These are phyloP conservation scores for Cyclophora albipunctata DNA, from an alignment of 2,888 invertebrate genomes.

Conservation along the genomic window DNA sequence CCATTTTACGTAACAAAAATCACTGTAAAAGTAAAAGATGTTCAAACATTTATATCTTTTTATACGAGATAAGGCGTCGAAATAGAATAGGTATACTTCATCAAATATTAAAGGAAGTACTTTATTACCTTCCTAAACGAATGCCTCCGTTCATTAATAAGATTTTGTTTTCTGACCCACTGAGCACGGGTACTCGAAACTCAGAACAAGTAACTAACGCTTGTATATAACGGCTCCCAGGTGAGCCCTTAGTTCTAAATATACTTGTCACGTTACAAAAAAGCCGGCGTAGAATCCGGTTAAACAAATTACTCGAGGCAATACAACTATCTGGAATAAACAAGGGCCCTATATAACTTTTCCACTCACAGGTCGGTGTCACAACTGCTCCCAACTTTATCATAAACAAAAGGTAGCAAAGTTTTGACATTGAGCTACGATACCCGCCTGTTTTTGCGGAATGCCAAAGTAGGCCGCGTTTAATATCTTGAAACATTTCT, in stretches of 20 bases:
- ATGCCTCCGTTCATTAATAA: no score
- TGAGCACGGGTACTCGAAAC: no score
- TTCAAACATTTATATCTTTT: no score
- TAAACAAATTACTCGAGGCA: conserved; percentile 30
- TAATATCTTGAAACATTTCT: conserved; percentile 19
- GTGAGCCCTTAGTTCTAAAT: conserved; percentile 4
- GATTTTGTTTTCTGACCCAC: no score
- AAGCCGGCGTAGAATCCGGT: conserved; percentile 21
- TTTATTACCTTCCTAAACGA: no score
- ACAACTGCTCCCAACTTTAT: conserved; percentile 40
- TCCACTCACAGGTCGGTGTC: conserved; percentile 40
- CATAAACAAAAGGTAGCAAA: conserved; percentile 46
- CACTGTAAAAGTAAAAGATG: no score
- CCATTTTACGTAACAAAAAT: no score
- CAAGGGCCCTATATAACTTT: conserved; percentile 39
- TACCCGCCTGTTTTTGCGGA: conserved; percentile 29
- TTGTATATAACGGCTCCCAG: conserved; percentile 1
- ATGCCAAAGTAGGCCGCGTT: conserved; percentile 26
- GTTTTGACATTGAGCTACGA: conserved; percentile 36
- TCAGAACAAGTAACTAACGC: no score
- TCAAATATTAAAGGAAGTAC: no score
- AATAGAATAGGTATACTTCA: no score
- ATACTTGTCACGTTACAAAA: conserved; percentile 14
- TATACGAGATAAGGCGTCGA: no score
- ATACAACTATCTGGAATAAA: conserved; percentile 33